A percentile compares a stretch with the other conserved stretches of the same genome.
phyloP scores from a whole-genome alignment of 2,113 vertebrate species.

The Hippocampus zosterae region DNA sequence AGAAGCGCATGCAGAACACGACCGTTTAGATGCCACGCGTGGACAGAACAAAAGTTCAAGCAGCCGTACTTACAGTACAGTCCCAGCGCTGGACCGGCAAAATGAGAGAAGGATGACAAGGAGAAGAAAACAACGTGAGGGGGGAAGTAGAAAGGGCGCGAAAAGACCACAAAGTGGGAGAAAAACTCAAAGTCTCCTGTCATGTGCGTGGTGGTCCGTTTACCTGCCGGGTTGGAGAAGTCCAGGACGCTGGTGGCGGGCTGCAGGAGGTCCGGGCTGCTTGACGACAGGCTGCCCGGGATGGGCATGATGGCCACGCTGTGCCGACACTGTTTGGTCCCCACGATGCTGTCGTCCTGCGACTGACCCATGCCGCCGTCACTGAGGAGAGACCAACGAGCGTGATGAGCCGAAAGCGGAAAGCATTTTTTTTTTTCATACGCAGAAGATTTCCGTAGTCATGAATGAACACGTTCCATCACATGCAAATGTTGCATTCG shows the following conservation, averaged over 20 bases:
- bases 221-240: constrained; percentile 92
- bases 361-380: constrained; percentile 89
- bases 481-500: background rate
- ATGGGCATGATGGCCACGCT: constrained; percentile 95
- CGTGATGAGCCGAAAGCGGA: background rate
- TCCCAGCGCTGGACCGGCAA: constrained; percentile 79
- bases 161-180: constrained; percentile 11
- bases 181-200: background rate
- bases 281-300: constrained; percentile 87
- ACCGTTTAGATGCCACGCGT: background rate
- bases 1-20: background rate
- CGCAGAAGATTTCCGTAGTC: background rate
- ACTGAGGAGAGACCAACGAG: constrained; percentile 61
- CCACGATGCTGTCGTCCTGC: constrained; percentile 96
- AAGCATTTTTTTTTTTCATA: too few species aligned
- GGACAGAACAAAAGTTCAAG: background rate
- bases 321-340: constrained; percentile 90
- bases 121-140: constrained; percentile 33
- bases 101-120: constrained; percentile 19
- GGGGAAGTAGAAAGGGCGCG: constrained; percentile 12
- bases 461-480: background rate
- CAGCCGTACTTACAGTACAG: constrained; percentile 90
- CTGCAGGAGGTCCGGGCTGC: constrained; percentile 92
- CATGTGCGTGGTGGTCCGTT: background rate
- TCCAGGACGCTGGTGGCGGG: constrained; percentile 85